phyloP scores from a whole-genome alignment of 2,113 vertebrate species.

The Sisor rabdophorus region DNA sequence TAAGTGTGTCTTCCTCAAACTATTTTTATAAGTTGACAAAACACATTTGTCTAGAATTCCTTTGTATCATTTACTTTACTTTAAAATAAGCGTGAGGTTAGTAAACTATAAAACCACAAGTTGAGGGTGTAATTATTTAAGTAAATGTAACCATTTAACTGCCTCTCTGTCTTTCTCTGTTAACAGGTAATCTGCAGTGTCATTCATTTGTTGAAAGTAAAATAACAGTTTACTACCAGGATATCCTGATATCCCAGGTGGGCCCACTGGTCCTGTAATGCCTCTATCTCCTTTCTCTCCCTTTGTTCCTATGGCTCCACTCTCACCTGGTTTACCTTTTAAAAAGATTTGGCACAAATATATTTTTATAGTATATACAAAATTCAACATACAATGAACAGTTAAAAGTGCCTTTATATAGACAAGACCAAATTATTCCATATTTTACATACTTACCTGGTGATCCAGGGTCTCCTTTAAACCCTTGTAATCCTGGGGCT shows the following conservation, averaged over 20 bases:
- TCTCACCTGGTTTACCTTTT: conserved; percentile 14
- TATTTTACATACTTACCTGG: conserved; percentile 31
- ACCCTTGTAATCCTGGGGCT: conserved; percentile 7
- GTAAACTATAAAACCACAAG: background rate
- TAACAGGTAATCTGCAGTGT: background rate
- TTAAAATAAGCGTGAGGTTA: background rate
- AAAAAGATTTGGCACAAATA: background rate
- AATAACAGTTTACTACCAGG: conserved; percentile 26
- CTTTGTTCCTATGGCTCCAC: conserved; percentile 29
- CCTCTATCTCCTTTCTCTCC: conserved; percentile 30
- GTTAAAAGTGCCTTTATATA: background rate
- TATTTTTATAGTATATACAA: background rate
- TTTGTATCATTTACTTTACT: background rate
- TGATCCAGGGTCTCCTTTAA: conserved; percentile 20
- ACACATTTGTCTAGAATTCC: too few relatives aligned
- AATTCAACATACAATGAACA: background rate
- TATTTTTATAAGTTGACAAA: too few relatives aligned
- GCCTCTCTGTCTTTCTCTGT: background rate
- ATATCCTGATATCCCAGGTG: background rate
- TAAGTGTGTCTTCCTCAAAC: too few relatives aligned
- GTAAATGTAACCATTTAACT: background rate
- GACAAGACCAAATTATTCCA: background rate
- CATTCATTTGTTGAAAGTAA: background rate
- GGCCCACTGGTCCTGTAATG: conserved; percentile 1
- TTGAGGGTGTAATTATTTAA: background rate